A percentile compares a stretch with the other conserved stretches of the same genome.
These are phyloP conservation scores for Xiphias gladius DNA, from an alignment of 2,113 vertebrate species.

Conservation along the genomic window DNA sequence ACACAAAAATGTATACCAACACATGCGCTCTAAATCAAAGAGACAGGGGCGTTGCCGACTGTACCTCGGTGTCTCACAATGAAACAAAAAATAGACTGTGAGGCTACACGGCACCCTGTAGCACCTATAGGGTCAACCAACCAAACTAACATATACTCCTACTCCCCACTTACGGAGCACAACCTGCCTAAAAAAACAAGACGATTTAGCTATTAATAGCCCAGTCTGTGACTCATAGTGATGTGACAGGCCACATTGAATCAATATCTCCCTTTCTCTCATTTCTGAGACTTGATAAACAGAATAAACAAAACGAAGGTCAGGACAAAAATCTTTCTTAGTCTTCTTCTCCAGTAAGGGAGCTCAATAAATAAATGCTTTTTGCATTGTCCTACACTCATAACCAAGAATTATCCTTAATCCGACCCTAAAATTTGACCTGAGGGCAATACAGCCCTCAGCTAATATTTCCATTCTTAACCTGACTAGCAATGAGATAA, in stretches of 20 bases:
- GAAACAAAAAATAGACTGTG: conserved; percentile 44
- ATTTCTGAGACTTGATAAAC: conserved; percentile 34
- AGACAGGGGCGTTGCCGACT: conserved; percentile 50
- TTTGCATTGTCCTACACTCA: conserved; percentile 30
- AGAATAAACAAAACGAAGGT: conserved; percentile 36
- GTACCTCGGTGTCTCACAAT: conserved; percentile 16
- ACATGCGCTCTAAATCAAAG: conserved; percentile 11
- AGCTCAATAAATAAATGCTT: conserved; percentile 4
- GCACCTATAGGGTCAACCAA: not conserved
- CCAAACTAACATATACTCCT: conserved; percentile 2
- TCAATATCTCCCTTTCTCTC: conserved; percentile 47
- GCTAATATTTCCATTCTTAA: conserved; percentile 46
- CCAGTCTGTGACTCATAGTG: conserved; percentile 43
- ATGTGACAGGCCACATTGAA: conserved; percentile 52
- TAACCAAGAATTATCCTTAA: conserved; percentile 8
- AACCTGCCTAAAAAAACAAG: conserved; percentile 39
- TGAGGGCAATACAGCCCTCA: conserved; percentile 15
- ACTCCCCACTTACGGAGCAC: conserved; percentile 26
- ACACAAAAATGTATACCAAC: not conserved
- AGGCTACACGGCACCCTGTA: conserved; percentile 25
- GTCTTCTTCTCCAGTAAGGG: conserved; percentile 12
- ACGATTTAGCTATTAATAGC: conserved; percentile 52
- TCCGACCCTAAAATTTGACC: conserved; percentile 8
- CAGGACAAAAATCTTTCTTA: conserved; percentile 5
- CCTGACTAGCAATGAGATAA: conserved; percentile 21